phyloP scores from a whole-genome alignment of 2,888 invertebrate genomes.

The Glyphotaelius pellucidus region DNA sequence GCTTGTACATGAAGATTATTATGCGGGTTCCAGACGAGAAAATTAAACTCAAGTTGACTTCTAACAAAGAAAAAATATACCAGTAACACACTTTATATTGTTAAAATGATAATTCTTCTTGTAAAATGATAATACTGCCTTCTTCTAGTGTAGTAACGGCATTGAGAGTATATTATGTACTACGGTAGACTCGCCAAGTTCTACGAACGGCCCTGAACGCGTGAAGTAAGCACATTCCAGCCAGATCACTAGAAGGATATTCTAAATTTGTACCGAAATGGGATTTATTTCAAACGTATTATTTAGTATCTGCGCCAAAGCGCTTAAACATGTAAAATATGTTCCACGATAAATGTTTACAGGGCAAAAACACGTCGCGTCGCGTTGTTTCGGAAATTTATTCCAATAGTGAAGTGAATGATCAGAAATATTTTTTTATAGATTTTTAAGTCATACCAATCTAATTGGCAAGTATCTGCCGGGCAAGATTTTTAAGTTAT shows the following conservation, averaged over 20 bases:
- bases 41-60: no score
- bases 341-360: background rate
- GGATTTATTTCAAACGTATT: conserved; percentile 23
- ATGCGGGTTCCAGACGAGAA: no score
- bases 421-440: background rate
- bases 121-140: background rate
- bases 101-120: background rate
- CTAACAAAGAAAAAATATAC: no score
- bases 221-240: conserved; percentile 37
- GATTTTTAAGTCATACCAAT: background rate
- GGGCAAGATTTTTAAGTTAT: no score
- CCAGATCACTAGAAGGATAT: conserved; percentile 6
- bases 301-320: background rate
- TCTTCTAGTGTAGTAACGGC: background rate
- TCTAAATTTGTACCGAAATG: conserved; percentile 13
- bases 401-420: background rate
- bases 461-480: no score
- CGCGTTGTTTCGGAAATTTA: background rate
- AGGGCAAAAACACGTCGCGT: background rate
- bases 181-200: background rate
- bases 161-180: background rate
- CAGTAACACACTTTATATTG: no score
- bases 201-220: background rate
- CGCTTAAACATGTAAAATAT: background rate
- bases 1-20: no score